phyloP scores from a whole-genome alignment of 1,140 invertebrate species.

The Arctopsyche grandis region DNA sequence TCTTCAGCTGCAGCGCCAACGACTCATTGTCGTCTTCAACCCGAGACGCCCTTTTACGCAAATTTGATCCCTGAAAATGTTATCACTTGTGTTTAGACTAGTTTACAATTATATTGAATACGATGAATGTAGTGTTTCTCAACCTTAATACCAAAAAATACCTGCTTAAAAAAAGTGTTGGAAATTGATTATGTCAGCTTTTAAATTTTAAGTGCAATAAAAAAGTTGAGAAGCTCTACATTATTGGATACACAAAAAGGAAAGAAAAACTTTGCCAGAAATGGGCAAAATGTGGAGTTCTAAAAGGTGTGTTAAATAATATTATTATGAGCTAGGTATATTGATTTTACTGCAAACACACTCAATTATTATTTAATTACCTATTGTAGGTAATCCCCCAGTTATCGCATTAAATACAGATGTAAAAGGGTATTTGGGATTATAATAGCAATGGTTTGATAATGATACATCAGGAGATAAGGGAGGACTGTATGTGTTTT shows the following conservation, averaged over 20 bases:
- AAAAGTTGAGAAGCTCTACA: neutral
- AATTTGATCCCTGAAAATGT: slow-evolving; percentile 77
- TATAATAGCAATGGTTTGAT: slow-evolving; percentile 54
- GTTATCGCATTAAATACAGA: slow-evolving; percentile 63
- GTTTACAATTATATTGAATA: neutral
- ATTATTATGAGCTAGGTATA: no score
- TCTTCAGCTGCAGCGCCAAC: slow-evolving; percentile 90
- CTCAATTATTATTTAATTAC: slow-evolving; percentile 55
- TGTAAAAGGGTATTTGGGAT: slow-evolving; percentile 60
- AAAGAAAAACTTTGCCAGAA: no score
- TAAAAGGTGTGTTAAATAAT: no score
- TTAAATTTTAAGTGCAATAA: no score
- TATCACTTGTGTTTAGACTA: neutral
- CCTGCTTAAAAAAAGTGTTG: no score
- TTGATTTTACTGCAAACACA: neutral
- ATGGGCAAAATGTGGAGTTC: no score
- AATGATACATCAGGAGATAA: slow-evolving; percentile 59
- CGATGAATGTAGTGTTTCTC: neutral
- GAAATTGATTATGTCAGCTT: neutral
- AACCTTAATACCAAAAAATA: no score
- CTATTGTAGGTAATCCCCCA: slow-evolving; percentile 64
- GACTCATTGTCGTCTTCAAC: slow-evolving; percentile 95
- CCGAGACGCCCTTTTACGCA: slow-evolving; percentile 85
- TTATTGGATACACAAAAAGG: no score
- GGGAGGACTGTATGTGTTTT: slow-evolving; percentile 62